Evolutionary conservation across 2,113 vertebrate genomes (phyloP).

Genomic region (Lophura nycthemera): DNA sequence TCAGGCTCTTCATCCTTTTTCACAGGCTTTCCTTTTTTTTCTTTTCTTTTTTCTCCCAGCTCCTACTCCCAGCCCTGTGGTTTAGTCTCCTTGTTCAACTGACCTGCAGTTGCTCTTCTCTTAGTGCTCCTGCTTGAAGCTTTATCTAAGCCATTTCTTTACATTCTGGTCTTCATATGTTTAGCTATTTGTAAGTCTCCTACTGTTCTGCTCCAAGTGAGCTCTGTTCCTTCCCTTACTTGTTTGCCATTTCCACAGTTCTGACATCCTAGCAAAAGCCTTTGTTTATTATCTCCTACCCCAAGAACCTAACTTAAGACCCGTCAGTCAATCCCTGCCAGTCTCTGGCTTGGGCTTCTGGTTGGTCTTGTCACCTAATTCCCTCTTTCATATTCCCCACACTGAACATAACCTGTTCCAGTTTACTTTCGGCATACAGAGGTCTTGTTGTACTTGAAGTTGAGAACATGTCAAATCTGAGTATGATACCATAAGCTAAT

Average conservation of each 20-base stretch:
- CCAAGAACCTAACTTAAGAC: neutral
- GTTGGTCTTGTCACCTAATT: neutral
- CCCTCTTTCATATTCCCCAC: neutral
- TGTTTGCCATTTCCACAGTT: neutral
- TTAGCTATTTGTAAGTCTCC: neutral
- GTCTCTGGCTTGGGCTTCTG: neutral
- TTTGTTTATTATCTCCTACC: rapidly evolving
- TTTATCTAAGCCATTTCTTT: neutral
- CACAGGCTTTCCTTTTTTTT: neutral
- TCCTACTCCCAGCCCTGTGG: neutral
- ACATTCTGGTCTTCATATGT: neutral
- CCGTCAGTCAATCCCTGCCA: neutral
- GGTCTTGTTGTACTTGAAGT: rapidly evolving
- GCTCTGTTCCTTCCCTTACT: neutral
- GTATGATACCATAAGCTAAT: neutral
- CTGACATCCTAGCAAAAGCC: neutral
- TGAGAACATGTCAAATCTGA: neutral
- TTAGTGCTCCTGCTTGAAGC: neutral
- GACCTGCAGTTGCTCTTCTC: neutral
- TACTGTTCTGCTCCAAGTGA: neutral
- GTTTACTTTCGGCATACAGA: neutral
- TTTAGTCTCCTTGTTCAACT: neutral
- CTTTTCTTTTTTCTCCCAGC: neutral
- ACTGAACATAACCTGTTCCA: neutral
- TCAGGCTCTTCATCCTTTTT: neutral